phyloP scores from a whole-genome alignment of 2,113 vertebrate species.

The Neogobius melanostomus region DNA sequence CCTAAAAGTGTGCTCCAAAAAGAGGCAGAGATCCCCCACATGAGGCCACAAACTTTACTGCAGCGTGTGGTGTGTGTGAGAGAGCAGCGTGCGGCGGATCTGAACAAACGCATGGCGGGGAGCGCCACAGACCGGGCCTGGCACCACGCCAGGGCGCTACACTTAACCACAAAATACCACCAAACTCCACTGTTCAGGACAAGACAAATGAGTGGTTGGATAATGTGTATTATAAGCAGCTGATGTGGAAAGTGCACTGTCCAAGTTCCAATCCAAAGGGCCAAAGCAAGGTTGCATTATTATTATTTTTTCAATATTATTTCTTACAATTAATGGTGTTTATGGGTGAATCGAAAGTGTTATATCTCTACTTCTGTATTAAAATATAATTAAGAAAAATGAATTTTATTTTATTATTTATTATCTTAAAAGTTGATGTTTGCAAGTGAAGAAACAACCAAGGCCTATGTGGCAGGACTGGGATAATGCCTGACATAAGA shows the following conservation, averaged over 20 bases:
- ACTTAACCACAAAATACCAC: neutral
- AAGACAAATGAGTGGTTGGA: neutral
- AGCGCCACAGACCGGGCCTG: conserved; percentile 27
- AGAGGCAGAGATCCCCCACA: conserved; percentile 74
- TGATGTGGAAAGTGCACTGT: neutral
- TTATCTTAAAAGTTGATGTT: no score
- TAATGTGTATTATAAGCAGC: neutral
- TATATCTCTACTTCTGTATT: no score
- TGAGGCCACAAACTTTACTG: conserved; percentile 73
- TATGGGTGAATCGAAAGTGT: neutral
- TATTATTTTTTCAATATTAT: neutral
- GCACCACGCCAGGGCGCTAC: conserved; percentile 28
- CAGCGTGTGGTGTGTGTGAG: conserved; percentile 51
- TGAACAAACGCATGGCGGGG: conserved; percentile 46
- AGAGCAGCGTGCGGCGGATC: conserved; percentile 52
- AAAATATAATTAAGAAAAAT: no score
- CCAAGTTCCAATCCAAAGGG: neutral
- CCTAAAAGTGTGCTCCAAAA: conserved; percentile 72
- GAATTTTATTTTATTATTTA: no score
- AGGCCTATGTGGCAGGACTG: no score
- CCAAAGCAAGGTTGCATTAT: neutral
- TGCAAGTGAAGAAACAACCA: no score
- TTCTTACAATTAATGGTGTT: neutral
- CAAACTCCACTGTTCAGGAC: neutral
- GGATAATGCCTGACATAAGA: no score